phyloP scores from a whole-genome alignment of 2,888 invertebrate genomes.

The Ligdia adustata region DNA sequence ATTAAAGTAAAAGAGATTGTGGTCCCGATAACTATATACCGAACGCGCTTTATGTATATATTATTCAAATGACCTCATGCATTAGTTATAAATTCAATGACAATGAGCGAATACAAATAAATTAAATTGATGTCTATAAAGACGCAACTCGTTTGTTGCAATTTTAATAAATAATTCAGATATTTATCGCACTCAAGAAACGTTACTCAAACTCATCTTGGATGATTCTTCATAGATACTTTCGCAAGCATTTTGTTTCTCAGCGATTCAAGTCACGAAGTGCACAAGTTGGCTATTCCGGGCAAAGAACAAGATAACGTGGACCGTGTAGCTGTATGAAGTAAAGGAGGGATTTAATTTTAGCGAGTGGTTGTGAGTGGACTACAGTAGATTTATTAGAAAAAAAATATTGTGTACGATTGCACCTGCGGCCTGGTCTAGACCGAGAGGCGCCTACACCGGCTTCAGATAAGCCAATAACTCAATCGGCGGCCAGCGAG shows the following conservation, averaged over 20 bases:
- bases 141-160: neutral
- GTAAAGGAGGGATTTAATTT: conserved; percentile 26
- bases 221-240: conserved; percentile 25
- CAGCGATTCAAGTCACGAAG: conserved; percentile 35
- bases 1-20: conserved; percentile 12
- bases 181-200: conserved; percentile 11
- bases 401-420: conserved; percentile 16
- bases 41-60: neutral
- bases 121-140: conserved; percentile 2
- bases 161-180: conserved; percentile 9
- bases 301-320: conserved; percentile 27
- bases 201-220: conserved; percentile 17
- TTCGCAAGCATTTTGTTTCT: conserved; percentile 22
- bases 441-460: conserved; percentile 33
- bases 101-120: neutral
- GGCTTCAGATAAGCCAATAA: conserved; percentile 60
- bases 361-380: conserved; percentile 12
- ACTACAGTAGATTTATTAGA: conserved; percentile 17
- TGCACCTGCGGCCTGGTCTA: conserved; percentile 54
- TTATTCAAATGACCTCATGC: neutral
- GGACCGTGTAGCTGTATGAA: conserved; percentile 25
- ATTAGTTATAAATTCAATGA: conserved; percentile 9
- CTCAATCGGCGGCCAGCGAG: conserved; percentile 50
- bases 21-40: neutral
- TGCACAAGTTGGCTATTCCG: conserved; percentile 31